Evolutionary conservation across 2,113 vertebrate genomes (phyloP).

Genomic region (Acinonyx jubatus): DNA sequence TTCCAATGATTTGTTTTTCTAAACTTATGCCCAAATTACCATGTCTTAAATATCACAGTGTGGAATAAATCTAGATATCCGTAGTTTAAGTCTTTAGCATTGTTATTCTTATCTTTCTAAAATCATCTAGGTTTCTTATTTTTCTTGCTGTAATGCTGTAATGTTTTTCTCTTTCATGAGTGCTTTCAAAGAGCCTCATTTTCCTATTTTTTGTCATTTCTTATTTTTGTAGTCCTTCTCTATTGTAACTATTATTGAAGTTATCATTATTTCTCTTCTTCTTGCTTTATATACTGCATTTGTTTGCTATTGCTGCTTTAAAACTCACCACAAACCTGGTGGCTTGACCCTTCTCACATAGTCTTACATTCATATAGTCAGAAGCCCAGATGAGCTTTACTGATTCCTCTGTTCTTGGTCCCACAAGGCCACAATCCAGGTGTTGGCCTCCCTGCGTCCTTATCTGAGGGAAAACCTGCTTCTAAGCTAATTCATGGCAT

Average conservation of each 20-base stretch:
- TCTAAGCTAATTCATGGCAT: not conserved
- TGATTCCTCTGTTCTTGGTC: not conserved
- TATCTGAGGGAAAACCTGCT: not conserved
- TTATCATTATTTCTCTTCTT: not conserved
- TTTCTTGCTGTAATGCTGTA: not conserved
- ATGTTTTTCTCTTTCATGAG: not conserved
- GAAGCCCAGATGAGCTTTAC: not conserved
- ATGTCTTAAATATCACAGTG: not conserved
- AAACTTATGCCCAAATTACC: not conserved
- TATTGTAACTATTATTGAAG: not conserved
- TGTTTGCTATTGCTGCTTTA: not conserved
- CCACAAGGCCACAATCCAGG: not conserved
- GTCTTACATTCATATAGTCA: not conserved
- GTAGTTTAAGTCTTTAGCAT: not conserved
- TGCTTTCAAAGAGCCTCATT: not conserved
- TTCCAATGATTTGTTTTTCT: not conserved
- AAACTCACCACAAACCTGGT: not conserved
- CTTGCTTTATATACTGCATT: not conserved
- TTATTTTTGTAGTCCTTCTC: not conserved
- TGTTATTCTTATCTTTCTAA: not conserved
- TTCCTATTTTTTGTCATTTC: not conserved
- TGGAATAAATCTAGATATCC: not conserved
- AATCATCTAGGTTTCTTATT: not conserved
- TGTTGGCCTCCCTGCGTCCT: not conserved
- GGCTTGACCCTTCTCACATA: not conserved